Conservation (phyloP, 2,113 vertebrate species). For the Chionomys nivalis region DNA sequence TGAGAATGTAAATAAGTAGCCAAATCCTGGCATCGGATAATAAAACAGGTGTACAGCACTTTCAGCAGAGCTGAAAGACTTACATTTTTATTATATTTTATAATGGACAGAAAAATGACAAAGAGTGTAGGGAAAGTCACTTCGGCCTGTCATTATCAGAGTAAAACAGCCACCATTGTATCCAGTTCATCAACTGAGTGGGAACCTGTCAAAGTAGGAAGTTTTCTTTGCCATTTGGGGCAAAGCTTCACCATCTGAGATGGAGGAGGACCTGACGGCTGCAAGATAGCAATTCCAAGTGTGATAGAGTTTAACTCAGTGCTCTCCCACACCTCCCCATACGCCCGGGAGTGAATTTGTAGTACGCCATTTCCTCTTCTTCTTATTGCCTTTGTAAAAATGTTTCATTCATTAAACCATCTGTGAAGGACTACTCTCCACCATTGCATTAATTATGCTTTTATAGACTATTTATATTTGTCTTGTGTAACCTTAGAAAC, state of each 20-base stretch:
- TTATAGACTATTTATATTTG: conserved; percentile 54
- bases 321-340: conserved; percentile 56
- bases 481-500: conserved; percentile 9
- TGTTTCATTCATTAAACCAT: conserved; percentile 51
- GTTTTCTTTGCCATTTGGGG: conserved; percentile 72
- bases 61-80: conserved; percentile 48
- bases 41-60: conserved; percentile 36
- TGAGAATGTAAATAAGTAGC: not conserved
- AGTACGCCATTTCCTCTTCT: conserved; percentile 40
- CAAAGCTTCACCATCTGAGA: conserved; percentile 59
- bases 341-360: conserved; percentile 54
- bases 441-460: conserved; percentile 44
- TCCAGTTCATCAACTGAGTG: conserved; percentile 73
- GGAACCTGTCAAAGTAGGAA: conserved; percentile 62
- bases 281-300: conserved; percentile 67
- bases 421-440: conserved; percentile 58
- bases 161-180: conserved; percentile 76
- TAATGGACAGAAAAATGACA: conserved; percentile 45
- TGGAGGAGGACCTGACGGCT: conserved; percentile 57
- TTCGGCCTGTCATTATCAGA: not conserved
- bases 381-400: conserved; percentile 58
- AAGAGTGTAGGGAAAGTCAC: not conserved
- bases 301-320: conserved; percentile 53
- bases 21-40: not conserved
- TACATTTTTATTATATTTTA: conserved; percentile 2